Percentiles rank a stretch among this genome's conserved stretches.
Evolutionary conservation across 2,888 invertebrate genomes (phyloP).

Genomic region (Mythimna vitellina): DNA sequence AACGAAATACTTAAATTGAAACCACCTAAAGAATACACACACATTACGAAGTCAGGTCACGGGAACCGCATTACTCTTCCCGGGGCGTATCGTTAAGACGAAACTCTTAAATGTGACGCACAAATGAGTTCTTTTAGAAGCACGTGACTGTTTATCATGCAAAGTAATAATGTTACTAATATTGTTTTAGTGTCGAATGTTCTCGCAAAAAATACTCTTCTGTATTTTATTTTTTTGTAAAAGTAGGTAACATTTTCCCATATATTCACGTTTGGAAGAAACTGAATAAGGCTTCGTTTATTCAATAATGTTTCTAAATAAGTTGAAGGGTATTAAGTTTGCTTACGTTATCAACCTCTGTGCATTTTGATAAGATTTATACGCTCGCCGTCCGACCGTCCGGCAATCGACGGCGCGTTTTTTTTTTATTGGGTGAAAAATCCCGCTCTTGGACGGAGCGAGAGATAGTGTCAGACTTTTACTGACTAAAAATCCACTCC

Average conservation of each 20-base stretch:
- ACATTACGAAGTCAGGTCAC: conserved; percentile 41
- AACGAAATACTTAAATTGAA: conserved; percentile 29
- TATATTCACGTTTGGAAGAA: conserved; percentile 5
- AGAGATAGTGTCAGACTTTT: too few relatives aligned
- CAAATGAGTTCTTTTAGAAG: conserved; percentile 53
- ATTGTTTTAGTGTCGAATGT: conserved; percentile 32
- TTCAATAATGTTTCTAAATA: conserved; percentile 23
- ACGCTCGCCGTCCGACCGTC: too few relatives aligned
- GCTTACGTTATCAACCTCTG: not conserved
- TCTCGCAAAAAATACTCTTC: conserved; percentile 1
- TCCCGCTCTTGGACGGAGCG: too few relatives aligned
- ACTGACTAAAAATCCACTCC: too few relatives aligned
- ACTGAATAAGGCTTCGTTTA: conserved; percentile 26
- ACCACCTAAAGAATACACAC: conserved; percentile 8
- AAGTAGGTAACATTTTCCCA: conserved; percentile 14
- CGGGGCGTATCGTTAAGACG: conserved; percentile 41
- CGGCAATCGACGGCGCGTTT: too few relatives aligned
- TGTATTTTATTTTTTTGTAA: conserved; percentile 14
- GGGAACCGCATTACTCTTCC: conserved; percentile 49
- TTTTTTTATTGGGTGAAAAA: too few relatives aligned
- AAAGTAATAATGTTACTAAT: conserved; percentile 38
- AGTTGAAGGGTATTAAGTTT: conserved; percentile 13
- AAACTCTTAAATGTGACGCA: conserved; percentile 52
- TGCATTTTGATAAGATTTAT: conserved; percentile 1
- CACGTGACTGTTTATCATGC: conserved; percentile 48